Base-by-base conservation (phyloP, 2,888 invertebrate genomes). In the Nomada ruficornis region DNA sequence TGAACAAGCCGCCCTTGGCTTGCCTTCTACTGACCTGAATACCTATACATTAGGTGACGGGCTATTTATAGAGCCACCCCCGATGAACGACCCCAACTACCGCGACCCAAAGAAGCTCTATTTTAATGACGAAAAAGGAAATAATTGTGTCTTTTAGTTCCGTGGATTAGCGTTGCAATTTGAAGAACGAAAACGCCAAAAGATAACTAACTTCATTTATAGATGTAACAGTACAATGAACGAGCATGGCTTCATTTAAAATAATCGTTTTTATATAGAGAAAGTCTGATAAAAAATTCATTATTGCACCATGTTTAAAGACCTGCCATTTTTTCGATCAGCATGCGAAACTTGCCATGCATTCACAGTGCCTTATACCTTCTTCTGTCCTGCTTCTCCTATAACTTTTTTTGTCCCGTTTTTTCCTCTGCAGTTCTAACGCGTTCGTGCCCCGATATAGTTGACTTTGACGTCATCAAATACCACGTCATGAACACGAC, bases 21-120 rank as follows among this genome's bases (percentile, higher is more conserved):
- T 84, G 75, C 77, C 86, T 88, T 87, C 83, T 86, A 87, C 83
- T 91, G 91, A 92, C 92, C 92, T 89, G 88, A 90, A 92, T 92
- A 89, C 90, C 89, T 91, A 91, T 90, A 86, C 87, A 90, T 87
- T 77, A 79, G 83, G 69, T 75, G 79, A 83, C 62, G 47, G 62
- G 86, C 86, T 92, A 92, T 92, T 91, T 89, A 90, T 92, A 92
- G 90, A 91, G 88, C 89, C 88, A 90, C 90, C 91, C 89, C 84
- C 89, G 84, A 86, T 84, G 84, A 89, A 89, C 89, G 88, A 89
- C 90, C 86, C 81, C 86, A 68, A 79, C 77, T 57, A 80, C 57
- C 83, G 76, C 83, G 74, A 84, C 78, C 80, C 72, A 82, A 80
- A 72, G 83, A 84, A 87, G 65, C 74, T 80, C 73, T n/a, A 65